Percentiles rank a stretch among this genome's conserved stretches.
phyloP scores from a whole-genome alignment of 2,113 vertebrate genomes.

The Perccottus glenii region DNA sequence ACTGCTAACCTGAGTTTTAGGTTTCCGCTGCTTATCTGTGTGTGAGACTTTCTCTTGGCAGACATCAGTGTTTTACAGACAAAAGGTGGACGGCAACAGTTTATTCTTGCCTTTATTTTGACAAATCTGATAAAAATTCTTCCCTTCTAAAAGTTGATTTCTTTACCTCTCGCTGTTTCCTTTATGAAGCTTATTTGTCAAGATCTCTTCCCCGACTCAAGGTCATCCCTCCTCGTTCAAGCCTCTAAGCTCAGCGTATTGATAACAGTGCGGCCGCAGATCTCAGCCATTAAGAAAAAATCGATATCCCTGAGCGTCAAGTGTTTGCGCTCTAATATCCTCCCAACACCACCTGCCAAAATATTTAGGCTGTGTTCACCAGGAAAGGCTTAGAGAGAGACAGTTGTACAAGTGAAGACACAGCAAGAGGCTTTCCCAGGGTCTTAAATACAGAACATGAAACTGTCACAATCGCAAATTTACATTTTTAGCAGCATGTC shows the following conservation, averaged over 20 bases:
- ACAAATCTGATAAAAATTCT: too few species aligned
- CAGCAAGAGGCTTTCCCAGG: neutral
- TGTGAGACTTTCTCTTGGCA: conserved; percentile 1
- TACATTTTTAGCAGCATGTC: too few species aligned
- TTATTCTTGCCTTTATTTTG: too few species aligned
- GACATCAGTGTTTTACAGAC: neutral
- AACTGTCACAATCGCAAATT: neutral
- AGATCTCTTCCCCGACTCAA: conserved; percentile 60
- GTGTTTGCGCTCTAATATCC: conserved; percentile 67
- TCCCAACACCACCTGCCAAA: conserved; percentile 69
- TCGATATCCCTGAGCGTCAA: conserved; percentile 67
- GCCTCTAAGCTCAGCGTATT: conserved; percentile 38
- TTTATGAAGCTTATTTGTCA: conserved; percentile 52
- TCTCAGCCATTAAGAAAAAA: conserved; percentile 65
- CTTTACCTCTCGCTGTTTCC: conserved; percentile 33
- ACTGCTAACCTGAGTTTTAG: neutral
- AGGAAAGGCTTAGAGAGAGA: conserved; percentile 32
- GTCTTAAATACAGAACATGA: conserved; percentile 12
- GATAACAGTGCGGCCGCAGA: conserved; percentile 49
- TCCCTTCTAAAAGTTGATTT: too few species aligned
- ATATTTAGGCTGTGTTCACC: conserved; percentile 70
- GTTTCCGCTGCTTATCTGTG: neutral
- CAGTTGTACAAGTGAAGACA: conserved; percentile 26
- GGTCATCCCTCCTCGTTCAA: conserved; percentile 57
- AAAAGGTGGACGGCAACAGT: neutral